phyloP scores from a whole-genome alignment of 1,140 invertebrate genomes.

The Polypedilum pembai region DNA sequence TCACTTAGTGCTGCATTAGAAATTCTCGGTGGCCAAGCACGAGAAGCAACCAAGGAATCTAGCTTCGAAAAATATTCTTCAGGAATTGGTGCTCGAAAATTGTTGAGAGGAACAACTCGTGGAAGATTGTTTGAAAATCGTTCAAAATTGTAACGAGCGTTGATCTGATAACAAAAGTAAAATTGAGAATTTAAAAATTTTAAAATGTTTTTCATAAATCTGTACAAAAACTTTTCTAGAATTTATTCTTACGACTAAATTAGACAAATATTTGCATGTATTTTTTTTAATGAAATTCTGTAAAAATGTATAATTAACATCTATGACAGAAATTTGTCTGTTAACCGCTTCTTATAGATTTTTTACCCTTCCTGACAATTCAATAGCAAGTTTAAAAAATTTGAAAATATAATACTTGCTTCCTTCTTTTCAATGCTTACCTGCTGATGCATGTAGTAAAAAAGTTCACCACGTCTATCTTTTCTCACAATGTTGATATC shows the following conservation, averaged over 20 bases:
- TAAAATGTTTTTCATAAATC: background rate
- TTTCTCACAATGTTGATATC: slow-evolving; percentile 54
- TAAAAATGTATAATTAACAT: background rate
- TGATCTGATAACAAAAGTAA: slow-evolving; percentile 23
- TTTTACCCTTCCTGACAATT: no score
- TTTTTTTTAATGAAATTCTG: background rate
- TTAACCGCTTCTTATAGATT: no score
- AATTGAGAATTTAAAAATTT: background rate
- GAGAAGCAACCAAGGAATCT: slow-evolving; percentile 55
- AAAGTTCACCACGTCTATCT: slow-evolving; percentile 64
- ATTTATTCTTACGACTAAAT: no score
- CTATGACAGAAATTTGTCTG: background rate
- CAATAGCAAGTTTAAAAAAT: no score
- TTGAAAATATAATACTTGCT: no score
- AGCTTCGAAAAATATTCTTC: slow-evolving; percentile 68
- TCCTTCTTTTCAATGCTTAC: slow-evolving; percentile 57
- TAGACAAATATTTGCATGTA: no score
- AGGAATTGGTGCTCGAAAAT: slow-evolving; percentile 54
- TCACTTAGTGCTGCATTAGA: slow-evolving; percentile 53
- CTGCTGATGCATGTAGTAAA: slow-evolving; percentile 74
- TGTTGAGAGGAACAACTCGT: slow-evolving; percentile 51
- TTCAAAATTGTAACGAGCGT: slow-evolving; percentile 60
- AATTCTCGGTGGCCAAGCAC: slow-evolving; percentile 56
- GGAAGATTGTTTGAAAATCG: slow-evolving; percentile 55
- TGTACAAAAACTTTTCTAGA: background rate